These are phyloP conservation scores for Pyrrhosoma nymphula DNA, from an alignment of 2,888 invertebrate genomes.

Conservation along the genomic window DNA sequence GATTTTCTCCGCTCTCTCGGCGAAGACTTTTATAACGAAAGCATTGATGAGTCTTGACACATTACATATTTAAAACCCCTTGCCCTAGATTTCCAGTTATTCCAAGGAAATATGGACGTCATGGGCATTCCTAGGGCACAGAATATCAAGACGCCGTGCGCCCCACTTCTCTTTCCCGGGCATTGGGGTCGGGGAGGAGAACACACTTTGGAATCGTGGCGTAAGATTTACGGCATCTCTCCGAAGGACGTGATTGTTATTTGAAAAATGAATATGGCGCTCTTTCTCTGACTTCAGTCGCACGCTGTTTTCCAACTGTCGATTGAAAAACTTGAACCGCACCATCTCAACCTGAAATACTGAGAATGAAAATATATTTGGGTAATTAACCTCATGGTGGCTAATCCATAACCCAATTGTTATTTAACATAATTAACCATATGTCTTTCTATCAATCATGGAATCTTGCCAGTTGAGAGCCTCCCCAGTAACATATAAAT, in stretches of 20 bases:
- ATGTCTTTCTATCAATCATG: too few species aligned
- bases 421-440: too few species aligned
- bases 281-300: background rate
- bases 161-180: constrained; percentile 1
- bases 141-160: background rate
- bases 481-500: too few species aligned
- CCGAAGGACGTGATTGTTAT: background rate
- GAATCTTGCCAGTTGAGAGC: too few species aligned
- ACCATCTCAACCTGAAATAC: background rate
- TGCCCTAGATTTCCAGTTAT: background rate
- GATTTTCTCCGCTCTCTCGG: background rate
- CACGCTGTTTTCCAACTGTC: background rate
- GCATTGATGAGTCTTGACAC: constrained; percentile 32
- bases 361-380: too few species aligned
- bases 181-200: background rate
- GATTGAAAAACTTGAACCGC: background rate
- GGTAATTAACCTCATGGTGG: too few species aligned
- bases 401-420: too few species aligned
- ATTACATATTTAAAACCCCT: constrained; percentile 28
- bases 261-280: background rate
- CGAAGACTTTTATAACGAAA: constrained; percentile 2
- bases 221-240: background rate
- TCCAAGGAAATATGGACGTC: constrained; percentile 8
- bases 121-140: constrained; percentile 21
- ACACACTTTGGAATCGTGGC: background rate